These are phyloP conservation scores for Rhagium mordax DNA, from an alignment of 2,888 invertebrate genomes.

Conservation along the genomic window DNA sequence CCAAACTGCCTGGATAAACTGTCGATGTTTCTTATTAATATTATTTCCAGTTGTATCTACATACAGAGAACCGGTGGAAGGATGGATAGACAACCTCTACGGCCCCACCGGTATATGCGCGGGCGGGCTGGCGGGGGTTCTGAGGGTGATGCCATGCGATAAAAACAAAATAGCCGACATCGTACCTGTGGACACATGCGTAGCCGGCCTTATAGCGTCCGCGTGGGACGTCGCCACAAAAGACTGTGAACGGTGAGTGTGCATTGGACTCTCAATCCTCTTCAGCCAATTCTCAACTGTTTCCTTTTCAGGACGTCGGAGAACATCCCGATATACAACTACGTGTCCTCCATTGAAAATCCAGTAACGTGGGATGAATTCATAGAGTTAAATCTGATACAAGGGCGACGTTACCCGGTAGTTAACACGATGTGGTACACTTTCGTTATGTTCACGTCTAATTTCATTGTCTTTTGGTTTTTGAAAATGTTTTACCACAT, in stretches of 20 bases:
- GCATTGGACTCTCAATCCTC: too few relatives aligned
- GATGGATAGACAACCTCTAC: conserved; percentile 81
- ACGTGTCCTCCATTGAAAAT: conserved; percentile 86
- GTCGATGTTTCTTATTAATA: too few relatives aligned
- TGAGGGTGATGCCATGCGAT: conserved; percentile 74
- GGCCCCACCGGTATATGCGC: conserved; percentile 75
- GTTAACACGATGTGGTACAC: conserved; percentile 73
- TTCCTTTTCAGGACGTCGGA: conserved; percentile 40
- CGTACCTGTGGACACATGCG: conserved; percentile 79
- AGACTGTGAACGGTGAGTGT: conserved; percentile 6
- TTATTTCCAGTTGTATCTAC: conserved; percentile 63
- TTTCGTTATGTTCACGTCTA: conserved; percentile 52
- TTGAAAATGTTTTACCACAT: conserved; percentile 75
- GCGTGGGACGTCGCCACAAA: conserved; percentile 70
- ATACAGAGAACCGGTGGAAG: conserved; percentile 69
- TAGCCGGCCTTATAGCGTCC: conserved; percentile 75
- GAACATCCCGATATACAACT: conserved; percentile 82
- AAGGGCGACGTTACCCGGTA: conserved; percentile 72
- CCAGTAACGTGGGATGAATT: conserved; percentile 87
- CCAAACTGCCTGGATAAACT: too few relatives aligned
- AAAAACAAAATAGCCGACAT: conserved; percentile 73
- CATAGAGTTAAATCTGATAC: conserved; percentile 70
- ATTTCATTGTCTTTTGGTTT: conserved; percentile 66
- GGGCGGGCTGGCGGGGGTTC: conserved; percentile 73
- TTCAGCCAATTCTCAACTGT: too few relatives aligned